phyloP scores from a whole-genome alignment of 2,888 invertebrate genomes.

The Linnaemya vulpina region DNA sequence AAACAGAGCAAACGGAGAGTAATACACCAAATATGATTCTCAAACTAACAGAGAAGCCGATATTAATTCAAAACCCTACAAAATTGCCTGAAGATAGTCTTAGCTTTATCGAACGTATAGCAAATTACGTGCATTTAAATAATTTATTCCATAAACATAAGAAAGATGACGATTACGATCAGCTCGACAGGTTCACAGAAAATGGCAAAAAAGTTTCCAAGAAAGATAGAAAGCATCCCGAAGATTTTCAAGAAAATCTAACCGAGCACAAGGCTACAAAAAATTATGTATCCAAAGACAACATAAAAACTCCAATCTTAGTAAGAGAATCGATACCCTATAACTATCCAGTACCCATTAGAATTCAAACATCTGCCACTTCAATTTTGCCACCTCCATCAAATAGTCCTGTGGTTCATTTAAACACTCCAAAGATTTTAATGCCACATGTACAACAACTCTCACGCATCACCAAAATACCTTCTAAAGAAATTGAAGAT shows the following conservation, averaged over 20 bases:
- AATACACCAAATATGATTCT: not conserved
- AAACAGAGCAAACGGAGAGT: slow-evolving; percentile 20
- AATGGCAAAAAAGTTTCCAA: slow-evolving; percentile 43
- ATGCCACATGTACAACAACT: slow-evolving; percentile 75
- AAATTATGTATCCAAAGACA: not conserved
- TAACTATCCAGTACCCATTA: slow-evolving; percentile 78
- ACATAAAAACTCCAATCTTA: slow-evolving; percentile 67
- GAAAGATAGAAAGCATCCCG: not conserved
- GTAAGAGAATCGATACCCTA: slow-evolving; percentile 76
- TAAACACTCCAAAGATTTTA: slow-evolving; percentile 76
- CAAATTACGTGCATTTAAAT: slow-evolving; percentile 76
- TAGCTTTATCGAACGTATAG: slow-evolving; percentile 74
- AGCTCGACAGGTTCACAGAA: slow-evolving; percentile 47
- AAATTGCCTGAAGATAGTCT: slow-evolving; percentile 40
- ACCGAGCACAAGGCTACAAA: slow-evolving; percentile 6
- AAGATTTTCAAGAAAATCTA: slow-evolving; percentile 23
- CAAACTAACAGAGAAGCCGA: slow-evolving; percentile 66
- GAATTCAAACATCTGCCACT: slow-evolving; percentile 66
- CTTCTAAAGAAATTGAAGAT: slow-evolving; percentile 73
- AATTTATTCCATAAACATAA: slow-evolving; percentile 73
- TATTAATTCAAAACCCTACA: slow-evolving; percentile 52
- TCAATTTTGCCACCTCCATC: slow-evolving; percentile 16
- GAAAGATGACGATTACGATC: not conserved
- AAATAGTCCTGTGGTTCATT: slow-evolving; percentile 70
- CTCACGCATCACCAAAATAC: slow-evolving; percentile 74